These are phyloP conservation scores for Onychostoma macrolepis DNA, from an alignment of 2,113 vertebrate species.

Conservation along the genomic window DNA sequence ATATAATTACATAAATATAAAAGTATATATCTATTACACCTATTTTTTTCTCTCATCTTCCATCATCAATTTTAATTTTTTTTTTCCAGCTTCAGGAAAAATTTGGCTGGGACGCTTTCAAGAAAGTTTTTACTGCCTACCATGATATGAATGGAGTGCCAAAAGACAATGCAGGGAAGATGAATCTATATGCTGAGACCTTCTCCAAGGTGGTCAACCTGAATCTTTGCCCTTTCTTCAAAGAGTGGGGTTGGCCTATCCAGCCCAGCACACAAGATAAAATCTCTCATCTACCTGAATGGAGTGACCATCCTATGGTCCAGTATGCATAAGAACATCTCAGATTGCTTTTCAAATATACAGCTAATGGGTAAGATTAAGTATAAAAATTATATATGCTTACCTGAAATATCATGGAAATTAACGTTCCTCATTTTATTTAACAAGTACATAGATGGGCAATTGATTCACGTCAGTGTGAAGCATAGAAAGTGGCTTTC, in stretches of 20 bases:
- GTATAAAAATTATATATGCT: neutral
- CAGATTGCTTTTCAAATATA: neutral
- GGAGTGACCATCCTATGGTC: constrained; percentile 78
- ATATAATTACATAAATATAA: neutral
- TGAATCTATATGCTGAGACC: constrained; percentile 80
- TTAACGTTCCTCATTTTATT: neutral
- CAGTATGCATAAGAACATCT: constrained; percentile 48
- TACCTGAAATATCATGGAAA: neutral
- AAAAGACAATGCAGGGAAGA: constrained; percentile 71
- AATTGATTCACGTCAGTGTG: neutral
- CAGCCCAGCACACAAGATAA: constrained; percentile 62
- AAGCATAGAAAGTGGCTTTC: neutral
- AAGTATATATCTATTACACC: neutral
- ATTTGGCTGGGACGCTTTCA: constrained; percentile 83
- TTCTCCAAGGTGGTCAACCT: constrained; percentile 76
- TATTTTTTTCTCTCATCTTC: neutral
- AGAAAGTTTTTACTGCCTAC: constrained; percentile 76
- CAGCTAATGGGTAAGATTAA: neutral
- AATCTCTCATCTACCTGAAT: constrained; percentile 71
- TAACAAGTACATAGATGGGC: neutral
- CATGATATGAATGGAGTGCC: constrained; percentile 68
- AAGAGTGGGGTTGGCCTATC: constrained; percentile 83
- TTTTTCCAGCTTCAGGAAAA: constrained; percentile 76
- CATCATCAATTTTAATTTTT: neutral
- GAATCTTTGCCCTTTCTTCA: constrained; percentile 79